A percentile compares a stretch with the other conserved stretches of the same genome.
These are phyloP conservation scores for Onthophagus sagittarius DNA, from an alignment of 2,888 invertebrate genomes.

Conservation along the genomic window DNA sequence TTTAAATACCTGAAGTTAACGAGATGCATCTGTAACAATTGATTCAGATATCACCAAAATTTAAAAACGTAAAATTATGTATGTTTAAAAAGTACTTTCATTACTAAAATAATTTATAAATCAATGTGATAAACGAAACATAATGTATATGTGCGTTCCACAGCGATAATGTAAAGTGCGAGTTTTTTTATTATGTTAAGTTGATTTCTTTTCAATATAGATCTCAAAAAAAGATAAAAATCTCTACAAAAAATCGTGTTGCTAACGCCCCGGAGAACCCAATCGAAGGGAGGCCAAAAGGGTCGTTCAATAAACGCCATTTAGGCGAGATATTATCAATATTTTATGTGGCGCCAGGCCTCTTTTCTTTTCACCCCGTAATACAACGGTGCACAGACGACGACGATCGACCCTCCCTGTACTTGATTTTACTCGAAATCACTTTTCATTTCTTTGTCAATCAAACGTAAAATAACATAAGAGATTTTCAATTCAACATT, in stretches of 20 bases:
- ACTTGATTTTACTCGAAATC: not conserved
- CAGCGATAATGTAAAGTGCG: not conserved
- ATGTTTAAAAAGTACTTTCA: too few species aligned
- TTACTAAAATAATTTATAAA: too few species aligned
- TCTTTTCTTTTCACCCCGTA: not conserved
- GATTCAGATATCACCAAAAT: too few species aligned
- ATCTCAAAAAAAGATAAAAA: not conserved
- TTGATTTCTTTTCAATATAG: not conserved
- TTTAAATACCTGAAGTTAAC: too few species aligned
- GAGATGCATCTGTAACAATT: too few species aligned
- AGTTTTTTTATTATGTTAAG: not conserved
- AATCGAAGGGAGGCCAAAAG: conserved; percentile 10
- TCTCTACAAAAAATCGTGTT: not conserved
- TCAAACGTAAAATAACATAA: not conserved
- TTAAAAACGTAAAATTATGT: too few species aligned
- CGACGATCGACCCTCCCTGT: not conserved
- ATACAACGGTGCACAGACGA: not conserved
- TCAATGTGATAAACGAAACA: too few species aligned
- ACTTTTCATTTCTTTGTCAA: not conserved
- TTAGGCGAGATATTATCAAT: conserved; percentile 22
- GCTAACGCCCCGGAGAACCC: not conserved
- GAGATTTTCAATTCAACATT: not conserved
- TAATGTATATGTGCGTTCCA: not conserved
- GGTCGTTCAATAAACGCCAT: conserved; percentile 21
- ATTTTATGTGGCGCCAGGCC: conserved; percentile 24